Percentiles rank a stretch among this genome's conserved stretches.
phyloP scores from a whole-genome alignment of 2,888 invertebrate genomes.

The Tenthredo amoena region DNA sequence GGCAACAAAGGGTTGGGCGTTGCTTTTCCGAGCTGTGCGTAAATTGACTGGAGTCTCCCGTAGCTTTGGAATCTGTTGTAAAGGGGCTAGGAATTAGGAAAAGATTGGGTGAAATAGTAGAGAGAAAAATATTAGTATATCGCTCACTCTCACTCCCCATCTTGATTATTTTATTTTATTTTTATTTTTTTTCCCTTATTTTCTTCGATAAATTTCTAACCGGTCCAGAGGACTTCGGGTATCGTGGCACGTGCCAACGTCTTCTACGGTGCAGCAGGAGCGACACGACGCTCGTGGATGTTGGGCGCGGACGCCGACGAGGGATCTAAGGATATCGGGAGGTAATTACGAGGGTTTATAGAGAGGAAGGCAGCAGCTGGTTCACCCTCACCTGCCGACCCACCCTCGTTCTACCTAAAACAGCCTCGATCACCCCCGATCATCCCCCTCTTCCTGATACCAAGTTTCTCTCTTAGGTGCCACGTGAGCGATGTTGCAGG shows the following conservation, averaged over 20 bases:
- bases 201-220: conserved; percentile 4
- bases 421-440: conserved; percentile 55
- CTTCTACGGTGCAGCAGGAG: conserved; percentile 21
- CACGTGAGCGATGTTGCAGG: conserved; percentile 5
- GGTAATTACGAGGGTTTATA: conserved; percentile 65
- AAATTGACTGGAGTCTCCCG: conserved; percentile 15
- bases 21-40: neutral
- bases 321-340: conserved; percentile 52
- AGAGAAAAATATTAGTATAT: neutral
- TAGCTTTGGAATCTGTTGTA: neutral
- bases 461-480: conserved; percentile 20
- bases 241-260: conserved; percentile 53
- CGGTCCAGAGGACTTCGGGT: neutral
- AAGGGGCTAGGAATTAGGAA: neutral
- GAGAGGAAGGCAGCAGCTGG: conserved; percentile 65
- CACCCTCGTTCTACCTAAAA: conserved; percentile 57
- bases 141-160: neutral
- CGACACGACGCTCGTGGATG: conserved; percentile 37
- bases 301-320: conserved; percentile 41
- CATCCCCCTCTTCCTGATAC: conserved; percentile 39
- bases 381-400: conserved; percentile 66
- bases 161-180: neutral
- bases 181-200: neutral
- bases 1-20: conserved; percentile 46
- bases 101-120: neutral